These are phyloP conservation scores for Phortica variegata DNA, from an alignment of 1,140 invertebrate genomes.

Conservation along the genomic window DNA sequence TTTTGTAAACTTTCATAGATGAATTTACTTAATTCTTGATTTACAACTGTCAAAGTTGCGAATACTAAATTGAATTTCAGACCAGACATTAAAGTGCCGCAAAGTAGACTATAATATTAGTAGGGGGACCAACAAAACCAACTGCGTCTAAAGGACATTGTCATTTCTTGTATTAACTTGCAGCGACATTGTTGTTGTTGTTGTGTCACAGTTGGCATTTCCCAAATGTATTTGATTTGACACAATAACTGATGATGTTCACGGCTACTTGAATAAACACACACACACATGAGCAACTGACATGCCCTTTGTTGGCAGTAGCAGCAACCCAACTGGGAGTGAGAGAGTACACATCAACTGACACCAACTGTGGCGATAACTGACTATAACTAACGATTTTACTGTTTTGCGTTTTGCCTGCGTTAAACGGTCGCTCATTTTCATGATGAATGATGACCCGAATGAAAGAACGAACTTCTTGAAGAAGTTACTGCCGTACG, in stretches of 20 bases:
- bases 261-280: not conserved
- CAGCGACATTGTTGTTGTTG: too few species aligned
- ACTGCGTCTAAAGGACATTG: too few species aligned
- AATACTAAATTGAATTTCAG: too few species aligned
- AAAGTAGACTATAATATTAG: too few species aligned
- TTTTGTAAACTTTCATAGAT: too few species aligned
- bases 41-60: too few species aligned
- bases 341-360: too few species aligned
- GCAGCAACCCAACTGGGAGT: not conserved
- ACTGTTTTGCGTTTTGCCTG: not conserved
- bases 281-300: not conserved
- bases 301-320: not conserved
- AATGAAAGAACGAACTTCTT: conserved; percentile 2
- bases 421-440: conserved; percentile 29
- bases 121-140: too few species aligned
- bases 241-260: not conserved
- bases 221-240: not conserved
- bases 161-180: too few species aligned
- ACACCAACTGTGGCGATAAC: too few species aligned
- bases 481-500: not conserved
- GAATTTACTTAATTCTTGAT: too few species aligned
- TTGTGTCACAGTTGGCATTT: not conserved
- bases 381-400: not conserved
- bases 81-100: too few species aligned
- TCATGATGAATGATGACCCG: conserved; percentile 21